Base-by-base conservation (phyloP, 2,797 vertebrate genomes). In the Acridotheres tristis region DNA sequence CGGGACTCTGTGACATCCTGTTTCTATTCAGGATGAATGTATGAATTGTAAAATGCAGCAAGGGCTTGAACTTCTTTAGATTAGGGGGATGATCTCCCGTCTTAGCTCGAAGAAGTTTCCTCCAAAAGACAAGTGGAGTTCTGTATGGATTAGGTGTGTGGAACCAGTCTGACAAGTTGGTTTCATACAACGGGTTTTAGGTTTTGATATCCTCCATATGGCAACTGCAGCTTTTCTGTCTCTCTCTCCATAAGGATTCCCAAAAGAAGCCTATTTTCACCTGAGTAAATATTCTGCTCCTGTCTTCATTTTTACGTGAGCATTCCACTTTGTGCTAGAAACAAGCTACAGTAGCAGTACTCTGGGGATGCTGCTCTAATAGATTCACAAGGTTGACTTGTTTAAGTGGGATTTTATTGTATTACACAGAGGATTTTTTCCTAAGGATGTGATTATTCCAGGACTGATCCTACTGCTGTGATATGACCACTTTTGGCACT, bases 371-470 rank as follows among this genome's bases (percentile, higher is more conserved):
- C 90, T 42, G 66, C 83, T 91, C 30, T 90, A 96, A 96, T 91
- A 96, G 92, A 97, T 92, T 96, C 96, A 84, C 58, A 91, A 71
- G 94, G 95, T 96, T 94, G 93, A 94, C 94, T 97, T 97, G 95
- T 97, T 96, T 96, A 92, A 97, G 94, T 97, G 96, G 96, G 96
- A 97, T 97, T 97, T 96, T 88, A 85, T 78, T 95, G 94, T 94
- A 94, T 96, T 95, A 96, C 92, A 94, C 84, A 91, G 89, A 91
- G 91, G 94, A 93, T 94, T 96, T 96, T 93, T 92, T 93, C 94
- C 95, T 96, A 96, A 96, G 95, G 92, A 97, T 96, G 93, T 96
- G 97, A 97, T 98, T 97, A 97, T 96, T 97, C 91, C 90, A 89
- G 79, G 57, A 96, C 93, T 97, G 95, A 97, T 97, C 93, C 89